These are phyloP conservation scores for Chesias legatella DNA, from an alignment of 2,888 invertebrate genomes.

Conservation along the genomic window DNA sequence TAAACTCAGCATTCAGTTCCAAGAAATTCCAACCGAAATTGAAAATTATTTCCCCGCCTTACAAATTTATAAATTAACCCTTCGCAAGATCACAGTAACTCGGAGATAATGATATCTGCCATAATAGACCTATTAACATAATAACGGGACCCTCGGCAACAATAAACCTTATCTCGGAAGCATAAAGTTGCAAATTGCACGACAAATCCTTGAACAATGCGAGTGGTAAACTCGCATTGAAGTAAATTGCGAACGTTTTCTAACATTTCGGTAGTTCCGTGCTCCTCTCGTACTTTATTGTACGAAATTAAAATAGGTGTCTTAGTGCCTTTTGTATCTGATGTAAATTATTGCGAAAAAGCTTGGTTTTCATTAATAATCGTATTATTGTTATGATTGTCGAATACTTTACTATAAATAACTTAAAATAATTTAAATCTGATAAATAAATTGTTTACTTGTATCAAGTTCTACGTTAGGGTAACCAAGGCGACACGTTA, in stretches of 20 bases:
- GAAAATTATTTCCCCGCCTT: constrained; percentile 35
- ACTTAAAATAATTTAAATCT: too few species aligned
- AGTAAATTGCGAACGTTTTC: constrained; percentile 27
- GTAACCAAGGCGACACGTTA: too few species aligned
- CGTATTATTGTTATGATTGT: too few species aligned
- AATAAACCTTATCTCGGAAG: constrained; percentile 11
- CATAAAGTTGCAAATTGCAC: constrained; percentile 13
- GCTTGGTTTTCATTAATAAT: too few species aligned
- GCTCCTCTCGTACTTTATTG: constrained; percentile 13
- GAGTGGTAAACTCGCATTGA: constrained; percentile 21
- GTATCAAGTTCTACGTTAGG: too few species aligned
- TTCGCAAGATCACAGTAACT: constrained; percentile 37
- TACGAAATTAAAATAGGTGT: constrained; percentile 15
- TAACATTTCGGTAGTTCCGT: constrained; percentile 16
- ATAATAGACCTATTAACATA: constrained; percentile 53
- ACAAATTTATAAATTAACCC: constrained; percentile 49
- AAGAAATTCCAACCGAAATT: constrained; percentile 32
- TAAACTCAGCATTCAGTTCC: constrained; percentile 8
- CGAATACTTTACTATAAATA: too few species aligned
- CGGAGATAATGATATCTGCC: constrained; percentile 47
- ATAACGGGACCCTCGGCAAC: constrained; percentile 35
- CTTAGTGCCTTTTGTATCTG: constrained; percentile 12
- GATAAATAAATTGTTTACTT: too few species aligned
- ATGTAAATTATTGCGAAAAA: too few species aligned
- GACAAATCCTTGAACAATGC: constrained; percentile 19